A percentile compares a stretch with the other conserved stretches of the same genome.
Evolutionary conservation across 2,113 vertebrate genomes (phyloP).

Genomic region (Sander vitreus): DNA sequence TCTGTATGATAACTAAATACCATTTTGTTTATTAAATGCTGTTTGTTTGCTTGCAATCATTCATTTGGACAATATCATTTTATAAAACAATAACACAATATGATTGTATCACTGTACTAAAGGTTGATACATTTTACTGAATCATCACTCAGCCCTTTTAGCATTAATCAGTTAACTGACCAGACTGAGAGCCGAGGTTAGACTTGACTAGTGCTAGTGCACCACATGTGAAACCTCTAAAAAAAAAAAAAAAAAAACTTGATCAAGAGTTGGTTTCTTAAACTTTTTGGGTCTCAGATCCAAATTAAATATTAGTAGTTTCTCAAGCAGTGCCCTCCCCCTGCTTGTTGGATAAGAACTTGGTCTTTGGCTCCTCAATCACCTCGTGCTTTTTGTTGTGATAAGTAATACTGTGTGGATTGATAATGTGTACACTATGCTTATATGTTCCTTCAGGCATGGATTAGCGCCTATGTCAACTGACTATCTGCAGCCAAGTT

Average conservation of each 20-base stretch:
- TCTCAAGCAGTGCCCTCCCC: too few relatives aligned
- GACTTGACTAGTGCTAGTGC: too few relatives aligned
- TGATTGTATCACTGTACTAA: not conserved
- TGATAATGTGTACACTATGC: not conserved
- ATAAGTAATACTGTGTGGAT: not conserved
- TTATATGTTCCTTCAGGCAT: slow-evolving; percentile 78
- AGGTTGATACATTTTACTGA: not conserved
- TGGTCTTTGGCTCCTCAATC: not conserved
- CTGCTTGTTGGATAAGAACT: not conserved
- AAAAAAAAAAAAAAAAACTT: not conserved
- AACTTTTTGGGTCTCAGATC: not conserved
- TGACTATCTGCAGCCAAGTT: slow-evolving; percentile 89
- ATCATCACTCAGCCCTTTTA: too few relatives aligned
- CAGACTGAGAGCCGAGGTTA: not conserved
- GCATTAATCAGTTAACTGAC: not conserved
- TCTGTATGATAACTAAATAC: not conserved
- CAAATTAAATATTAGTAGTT: not conserved
- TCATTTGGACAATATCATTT: not conserved
- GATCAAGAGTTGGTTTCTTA: too few relatives aligned
- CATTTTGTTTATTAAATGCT: not conserved
- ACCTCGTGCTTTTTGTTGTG: too few relatives aligned
- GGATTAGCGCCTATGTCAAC: slow-evolving; percentile 85
- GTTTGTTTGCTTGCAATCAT: not conserved
- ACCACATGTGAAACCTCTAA: not conserved
- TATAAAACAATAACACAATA: not conserved